Percentiles rank a stretch among this genome's conserved stretches.
Evolutionary conservation across 1,140 invertebrate species (phyloP).

Genomic region (Polypedilum pembai): DNA sequence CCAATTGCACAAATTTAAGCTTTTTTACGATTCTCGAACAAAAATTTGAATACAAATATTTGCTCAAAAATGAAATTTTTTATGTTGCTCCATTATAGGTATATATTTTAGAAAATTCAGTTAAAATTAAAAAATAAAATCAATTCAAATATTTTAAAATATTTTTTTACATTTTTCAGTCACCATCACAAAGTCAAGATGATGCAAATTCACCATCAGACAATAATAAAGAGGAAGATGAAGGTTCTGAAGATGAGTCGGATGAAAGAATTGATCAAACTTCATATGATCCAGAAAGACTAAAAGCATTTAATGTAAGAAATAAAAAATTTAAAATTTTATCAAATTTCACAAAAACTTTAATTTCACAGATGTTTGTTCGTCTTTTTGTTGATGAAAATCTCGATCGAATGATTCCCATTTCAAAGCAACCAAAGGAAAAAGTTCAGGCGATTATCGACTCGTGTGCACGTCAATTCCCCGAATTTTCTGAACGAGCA

Average conservation of each 20-base stretch:
- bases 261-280: slow-evolving; percentile 81
- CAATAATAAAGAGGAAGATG: slow-evolving; percentile 90
- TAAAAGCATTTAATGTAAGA: slow-evolving; percentile 95
- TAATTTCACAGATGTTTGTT: slow-evolving; percentile 83
- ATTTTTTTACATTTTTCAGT: slow-evolving; percentile 30
- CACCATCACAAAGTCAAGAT: slow-evolving; percentile 64
- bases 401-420: slow-evolving; percentile 90
- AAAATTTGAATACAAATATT: too few species aligned
- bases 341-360: neutral
- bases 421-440: slow-evolving; percentile 95
- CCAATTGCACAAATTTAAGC: too few species aligned
- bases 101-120: too few species aligned
- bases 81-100: too few species aligned
- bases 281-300: slow-evolving; percentile 86
- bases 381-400: slow-evolving; percentile 95
- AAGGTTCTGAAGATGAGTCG: slow-evolving; percentile 82
- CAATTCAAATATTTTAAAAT: too few species aligned
- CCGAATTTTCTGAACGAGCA: slow-evolving; percentile 89
- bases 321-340: slow-evolving; percentile 26
- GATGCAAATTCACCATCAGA: slow-evolving; percentile 83
- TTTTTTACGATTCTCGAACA: too few species aligned
- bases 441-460: slow-evolving; percentile 97
- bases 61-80: too few species aligned
- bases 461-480: slow-evolving; percentile 92
- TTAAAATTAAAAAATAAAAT: too few species aligned